These are phyloP conservation scores for Pectinophora gossypiella DNA, from an alignment of 1,140 invertebrate genomes.

Conservation along the genomic window DNA sequence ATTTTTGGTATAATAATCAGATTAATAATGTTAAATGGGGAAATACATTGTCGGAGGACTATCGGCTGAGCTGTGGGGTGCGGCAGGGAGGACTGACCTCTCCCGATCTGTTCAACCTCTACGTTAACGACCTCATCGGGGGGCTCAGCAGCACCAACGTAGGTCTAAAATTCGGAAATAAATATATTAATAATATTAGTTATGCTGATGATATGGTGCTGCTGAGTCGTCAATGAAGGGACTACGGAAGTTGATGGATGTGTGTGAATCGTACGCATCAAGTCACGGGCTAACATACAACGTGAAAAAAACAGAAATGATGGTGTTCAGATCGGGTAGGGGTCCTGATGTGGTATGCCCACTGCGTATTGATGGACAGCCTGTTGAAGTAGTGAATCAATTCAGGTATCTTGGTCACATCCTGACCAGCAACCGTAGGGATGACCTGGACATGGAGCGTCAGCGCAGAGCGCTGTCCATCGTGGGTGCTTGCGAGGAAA, in stretches of 20 bases:
- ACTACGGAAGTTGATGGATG: not conserved
- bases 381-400: no score
- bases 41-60: not conserved
- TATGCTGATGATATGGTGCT: not conserved
- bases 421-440: no score
- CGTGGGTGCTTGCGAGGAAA: no score
- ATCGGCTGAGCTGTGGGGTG: not conserved
- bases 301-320: no score
- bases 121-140: not conserved
- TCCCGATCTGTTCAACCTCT: not conserved
- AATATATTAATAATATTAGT: not conserved
- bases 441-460: no score
- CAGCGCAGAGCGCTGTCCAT: no score
- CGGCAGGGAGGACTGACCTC: not conserved
- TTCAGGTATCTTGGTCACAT: no score
- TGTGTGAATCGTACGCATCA: not conserved
- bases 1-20: not conserved
- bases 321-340: no score
- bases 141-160: not conserved
- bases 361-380: no score
- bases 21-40: not conserved
- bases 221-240: not conserved
- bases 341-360: no score
- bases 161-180: not conserved
- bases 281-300: no score